Conservation (phyloP, 2,888 invertebrate species). For the Endomychus coccineus region DNA sequence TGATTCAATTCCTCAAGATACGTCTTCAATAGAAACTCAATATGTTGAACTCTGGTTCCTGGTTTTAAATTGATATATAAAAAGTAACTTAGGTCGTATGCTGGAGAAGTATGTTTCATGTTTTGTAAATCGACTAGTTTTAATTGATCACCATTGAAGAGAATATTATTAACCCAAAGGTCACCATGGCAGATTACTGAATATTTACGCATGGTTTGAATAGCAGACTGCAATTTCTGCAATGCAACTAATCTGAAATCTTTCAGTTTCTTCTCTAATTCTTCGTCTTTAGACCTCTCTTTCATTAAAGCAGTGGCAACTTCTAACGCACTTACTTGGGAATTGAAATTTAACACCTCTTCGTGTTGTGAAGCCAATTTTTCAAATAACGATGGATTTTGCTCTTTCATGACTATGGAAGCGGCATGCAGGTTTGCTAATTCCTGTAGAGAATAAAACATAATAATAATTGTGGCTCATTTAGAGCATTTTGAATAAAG, state of each 20-base stretch:
- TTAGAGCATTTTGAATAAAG: too few relatives aligned
- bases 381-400: too few relatives aligned
- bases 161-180: conserved; percentile 24
- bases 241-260: conserved; percentile 1
- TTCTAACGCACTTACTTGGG: too few relatives aligned
- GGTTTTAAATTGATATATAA: conserved; percentile 25
- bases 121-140: conserved; percentile 25
- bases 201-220: not conserved
- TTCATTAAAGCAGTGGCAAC: too few relatives aligned
- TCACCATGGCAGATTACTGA: conserved; percentile 26
- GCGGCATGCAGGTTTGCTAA: conserved; percentile 24
- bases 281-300: not conserved
- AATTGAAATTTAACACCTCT: too few relatives aligned
- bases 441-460: conserved; percentile 19
- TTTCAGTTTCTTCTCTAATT: conserved; percentile 2
- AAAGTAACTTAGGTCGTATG: conserved; percentile 25
- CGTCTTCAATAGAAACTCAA: too few relatives aligned
- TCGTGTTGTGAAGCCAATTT: too few relatives aligned
- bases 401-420: conserved; percentile 19
- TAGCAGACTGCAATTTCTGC: conserved; percentile 4
- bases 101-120: conserved; percentile 24
- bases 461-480: too few relatives aligned
- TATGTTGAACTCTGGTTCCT: too few relatives aligned
- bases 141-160: conserved; percentile 17
- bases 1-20: too few relatives aligned